Evolutionary conservation across 2,888 invertebrate species (phyloP).

Genomic region (Strigamia crassipes): DNA sequence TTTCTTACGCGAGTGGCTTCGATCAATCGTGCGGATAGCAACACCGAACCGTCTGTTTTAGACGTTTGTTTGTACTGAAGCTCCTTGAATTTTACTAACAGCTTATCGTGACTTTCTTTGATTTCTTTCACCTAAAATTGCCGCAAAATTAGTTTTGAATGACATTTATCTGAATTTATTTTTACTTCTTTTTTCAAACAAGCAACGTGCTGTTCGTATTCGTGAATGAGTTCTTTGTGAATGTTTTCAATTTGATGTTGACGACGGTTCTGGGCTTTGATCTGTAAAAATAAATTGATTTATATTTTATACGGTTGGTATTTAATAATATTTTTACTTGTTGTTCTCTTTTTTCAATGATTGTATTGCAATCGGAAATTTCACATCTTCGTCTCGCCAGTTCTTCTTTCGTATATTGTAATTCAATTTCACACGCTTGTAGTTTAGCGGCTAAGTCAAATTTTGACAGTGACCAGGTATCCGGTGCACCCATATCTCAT

Average conservation of each 20-base stretch:
- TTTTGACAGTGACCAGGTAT: not conserved
- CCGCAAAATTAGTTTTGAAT: not conserved
- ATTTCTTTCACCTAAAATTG: not conserved
- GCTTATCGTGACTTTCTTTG: not conserved
- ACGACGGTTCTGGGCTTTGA: constrained; percentile 15
- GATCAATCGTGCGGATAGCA: not conserved
- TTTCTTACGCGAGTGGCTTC: not conserved
- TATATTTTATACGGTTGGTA: not conserved
- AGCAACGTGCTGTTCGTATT: constrained; percentile 23
- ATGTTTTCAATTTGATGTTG: constrained; percentile 22
- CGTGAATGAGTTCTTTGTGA: constrained; percentile 39
- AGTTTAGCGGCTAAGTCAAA: constrained; percentile 1
- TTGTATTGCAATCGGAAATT: not conserved
- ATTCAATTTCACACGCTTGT: constrained; percentile 2
- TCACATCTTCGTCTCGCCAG: not conserved
- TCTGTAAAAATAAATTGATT: not conserved
- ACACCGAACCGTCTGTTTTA: not conserved
- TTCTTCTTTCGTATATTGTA: not conserved
- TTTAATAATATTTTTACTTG: too few species aligned
- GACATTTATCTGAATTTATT: not conserved
- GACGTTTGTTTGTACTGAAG: not conserved
- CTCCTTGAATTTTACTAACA: not conserved
- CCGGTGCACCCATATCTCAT: not conserved
- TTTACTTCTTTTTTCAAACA: constrained; percentile 15
- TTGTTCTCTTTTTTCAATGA: not conserved